Evolutionary conservation across 2,113 vertebrate species (phyloP), one percentile per base, ranked within the genome.

Genomic region (Rissa tridactyla): DNA sequence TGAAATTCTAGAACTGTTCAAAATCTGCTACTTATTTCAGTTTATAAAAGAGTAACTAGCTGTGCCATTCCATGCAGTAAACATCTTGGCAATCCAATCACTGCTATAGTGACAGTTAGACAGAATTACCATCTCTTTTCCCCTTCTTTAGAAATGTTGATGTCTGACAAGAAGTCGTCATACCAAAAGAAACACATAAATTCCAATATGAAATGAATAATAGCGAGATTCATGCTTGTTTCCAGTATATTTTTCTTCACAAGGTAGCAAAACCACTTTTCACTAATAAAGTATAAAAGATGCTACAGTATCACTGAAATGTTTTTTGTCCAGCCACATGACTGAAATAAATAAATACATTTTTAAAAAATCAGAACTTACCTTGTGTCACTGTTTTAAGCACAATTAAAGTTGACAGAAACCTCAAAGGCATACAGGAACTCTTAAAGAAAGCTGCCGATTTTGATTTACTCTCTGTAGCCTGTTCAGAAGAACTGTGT

Each of bases 381-480:
- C 99, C 99, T 98, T 99, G 99, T 84, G 98, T 99, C 90, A 99
- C 95, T 76, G 99, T 99, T 97, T 96, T 98, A 49, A 99, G 98
- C 95, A 99, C 94, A 96, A 99, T 98, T 93, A 99, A 97, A 70
- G 97, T 98, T 82, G 99, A 99, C 77, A 99, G 93, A 88, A 99
- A 97, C 78, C 98, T 98, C 80, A 99, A 92, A 80, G 98, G 98
- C 79, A 98, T 98, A 95, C 58, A 98, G 76, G 98, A 97, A 84
- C 98, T 99, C 94, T 92, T 98, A 94, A 99, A 99, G 82, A 99
- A 98, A 49, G 97, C 88, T 69, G 94, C 97, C 11, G 94, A 81
- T 79, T 97, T 98, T 73, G 97, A 90, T 92, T 95, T 98, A 76
- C 75, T 96, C 42, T 96, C 96, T 70, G 71, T 19, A 81, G 96